Conservation (phyloP, 2,888 invertebrate genomes). For the Ennomos quercinarius region DNA sequence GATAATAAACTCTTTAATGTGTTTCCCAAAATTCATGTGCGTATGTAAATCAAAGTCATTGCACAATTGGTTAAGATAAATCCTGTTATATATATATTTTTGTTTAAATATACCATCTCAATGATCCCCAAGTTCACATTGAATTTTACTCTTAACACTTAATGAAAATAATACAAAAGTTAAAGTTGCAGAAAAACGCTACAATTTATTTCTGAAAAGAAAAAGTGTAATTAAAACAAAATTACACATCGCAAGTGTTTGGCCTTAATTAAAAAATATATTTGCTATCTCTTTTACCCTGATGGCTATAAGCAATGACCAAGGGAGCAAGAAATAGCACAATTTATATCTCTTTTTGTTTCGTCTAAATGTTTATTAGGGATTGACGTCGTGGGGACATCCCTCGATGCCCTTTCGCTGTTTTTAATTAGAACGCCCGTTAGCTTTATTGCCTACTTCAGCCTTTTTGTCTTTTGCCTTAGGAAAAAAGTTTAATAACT, state of each 20-base stretch:
- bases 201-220: constrained; percentile 41
- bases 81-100: too few species aligned
- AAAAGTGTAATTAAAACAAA: constrained; percentile 52
- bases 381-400: constrained; percentile 52
- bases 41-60: too few species aligned
- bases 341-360: constrained; percentile 52
- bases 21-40: too few species aligned
- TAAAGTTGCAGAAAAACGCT: constrained; percentile 18
- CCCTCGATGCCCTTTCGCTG: constrained; percentile 50
- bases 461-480: constrained; percentile 51
- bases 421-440: constrained; percentile 58
- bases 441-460: constrained; percentile 52
- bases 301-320: constrained; percentile 44
- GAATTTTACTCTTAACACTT: not conserved
- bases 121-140: too few species aligned
- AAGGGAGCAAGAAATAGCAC: constrained; percentile 42
- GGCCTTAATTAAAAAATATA: constrained; percentile 55
- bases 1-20: too few species aligned
- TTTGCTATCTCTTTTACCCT: constrained; percentile 44
- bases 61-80: too few species aligned
- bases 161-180: constrained; percentile 10
- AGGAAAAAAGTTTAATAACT: constrained; percentile 55
- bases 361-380: constrained; percentile 50
- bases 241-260: constrained; percentile 56
- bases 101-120: too few species aligned